Percentiles rank a stretch among this genome's conserved stretches.
phyloP scores from a whole-genome alignment of 2,113 vertebrate genomes.

The Smithornis capensis region DNA sequence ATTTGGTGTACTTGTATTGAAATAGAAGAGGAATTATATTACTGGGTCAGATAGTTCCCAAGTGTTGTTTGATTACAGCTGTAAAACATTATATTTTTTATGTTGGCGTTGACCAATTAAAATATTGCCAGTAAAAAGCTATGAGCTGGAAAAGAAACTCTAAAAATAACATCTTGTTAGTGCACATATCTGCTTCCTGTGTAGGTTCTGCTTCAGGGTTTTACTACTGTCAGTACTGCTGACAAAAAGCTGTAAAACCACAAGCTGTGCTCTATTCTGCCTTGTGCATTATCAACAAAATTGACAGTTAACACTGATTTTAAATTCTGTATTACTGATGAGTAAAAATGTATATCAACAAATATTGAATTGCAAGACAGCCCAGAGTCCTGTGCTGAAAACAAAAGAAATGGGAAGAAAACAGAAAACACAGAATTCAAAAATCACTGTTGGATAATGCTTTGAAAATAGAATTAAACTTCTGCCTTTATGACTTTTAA shows the following conservation, averaged over 20 bases:
- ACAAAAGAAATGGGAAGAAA: not conserved
- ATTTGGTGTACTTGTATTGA: not conserved
- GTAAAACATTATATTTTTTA: conserved; percentile 5
- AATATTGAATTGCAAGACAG: not conserved
- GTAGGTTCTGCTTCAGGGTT: conserved; percentile 48
- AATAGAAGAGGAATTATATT: conserved; percentile 4
- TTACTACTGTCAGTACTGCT: conserved; percentile 59
- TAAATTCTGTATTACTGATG: not conserved
- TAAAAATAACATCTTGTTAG: conserved; percentile 62
- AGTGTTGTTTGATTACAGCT: conserved; percentile 3
- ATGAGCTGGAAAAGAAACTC: conserved; percentile 16
- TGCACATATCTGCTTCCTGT: conserved; percentile 4
- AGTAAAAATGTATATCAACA: not conserved
- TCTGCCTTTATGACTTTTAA: not conserved
- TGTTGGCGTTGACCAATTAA: conserved; percentile 46
- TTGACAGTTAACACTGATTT: conserved; percentile 33
- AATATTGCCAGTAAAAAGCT: conserved; percentile 45
- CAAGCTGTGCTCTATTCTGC: conserved; percentile 45
- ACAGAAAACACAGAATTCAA: not conserved
- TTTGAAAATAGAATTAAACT: not conserved
- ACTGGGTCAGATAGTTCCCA: conserved; percentile 12
- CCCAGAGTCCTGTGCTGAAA: not conserved
- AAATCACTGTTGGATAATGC: not conserved
- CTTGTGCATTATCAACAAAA: conserved; percentile 37
- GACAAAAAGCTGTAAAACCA: conserved; percentile 53